Base-by-base conservation (phyloP, 2,113 vertebrate genomes). In the Caracal caracal region DNA sequence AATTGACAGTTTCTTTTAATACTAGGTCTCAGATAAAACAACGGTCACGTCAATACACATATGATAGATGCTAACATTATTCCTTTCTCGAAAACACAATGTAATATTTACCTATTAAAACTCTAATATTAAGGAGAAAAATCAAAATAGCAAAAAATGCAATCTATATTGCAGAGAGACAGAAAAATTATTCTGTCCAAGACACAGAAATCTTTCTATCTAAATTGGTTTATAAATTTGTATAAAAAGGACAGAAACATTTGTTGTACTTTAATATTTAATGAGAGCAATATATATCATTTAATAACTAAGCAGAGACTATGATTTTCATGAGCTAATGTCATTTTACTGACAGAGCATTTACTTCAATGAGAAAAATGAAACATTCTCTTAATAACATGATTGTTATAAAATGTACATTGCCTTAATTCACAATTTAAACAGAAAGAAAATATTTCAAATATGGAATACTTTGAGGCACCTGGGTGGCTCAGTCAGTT, bases 371-470 rank as follows among this genome's bases (percentile, higher is more conserved):
- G 2, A 88, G 56, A 90, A 94, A 94, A 65, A 92, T 22, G 85
- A 84, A 56, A 56, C 20, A 47, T 84, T 28, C 15, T 93, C 85
- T 98, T 82, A 92, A 70, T 93, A 70, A 88, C 35, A 79, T 0
- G 66, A 81, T 84, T 37, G 9, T 80, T 90, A 66, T 59, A 96
- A 96, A 84, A 82, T 43, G 28, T 56, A 30, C 26, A 90, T 3
- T 78, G 13, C n/a, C 89, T 90, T 91, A 95, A 96, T 59, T 93
- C 83, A 81, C n/a, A 59, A 93, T 51, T 92, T 70, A 96, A 92
- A 80, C 10, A 93, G 70, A 97, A 93, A 93, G 35, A 93, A 97
- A 96, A 51, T 70, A 93, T 85, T 93, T 94, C 91, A 97, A 93
- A 82, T 84, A 92, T 9, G 9, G 85, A 96, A 88, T 88, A 71